Evolutionary conservation across 2,888 invertebrate genomes (phyloP).

Genomic region (Platycheirus rosarum): DNA sequence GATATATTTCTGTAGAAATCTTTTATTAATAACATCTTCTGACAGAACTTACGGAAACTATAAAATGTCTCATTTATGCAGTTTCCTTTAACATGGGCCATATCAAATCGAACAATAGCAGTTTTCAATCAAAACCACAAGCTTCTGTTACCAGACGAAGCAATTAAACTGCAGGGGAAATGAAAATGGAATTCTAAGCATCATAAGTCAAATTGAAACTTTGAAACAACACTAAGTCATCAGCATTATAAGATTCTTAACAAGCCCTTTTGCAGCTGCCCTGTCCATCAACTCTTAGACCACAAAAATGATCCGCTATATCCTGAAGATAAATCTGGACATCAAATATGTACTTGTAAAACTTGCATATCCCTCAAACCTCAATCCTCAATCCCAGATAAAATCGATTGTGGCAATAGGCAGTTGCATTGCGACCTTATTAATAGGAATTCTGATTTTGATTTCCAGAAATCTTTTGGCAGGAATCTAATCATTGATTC

Average conservation of each 20-base stretch:
- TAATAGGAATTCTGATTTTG: conserved; percentile 12
- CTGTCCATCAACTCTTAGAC: conserved; percentile 41
- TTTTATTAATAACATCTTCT: too few species aligned
- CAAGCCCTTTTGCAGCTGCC: neutral
- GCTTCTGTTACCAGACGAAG: conserved; percentile 8
- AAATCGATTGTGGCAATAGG: neutral
- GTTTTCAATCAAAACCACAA: conserved; percentile 3
- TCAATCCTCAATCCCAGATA: neutral
- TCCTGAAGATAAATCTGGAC: conserved; percentile 34
- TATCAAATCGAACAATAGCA: too few species aligned
- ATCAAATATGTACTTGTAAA: conserved; percentile 37
- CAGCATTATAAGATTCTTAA: neutral
- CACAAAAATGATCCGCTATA: conserved; percentile 53
- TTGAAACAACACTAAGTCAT: conserved; percentile 5
- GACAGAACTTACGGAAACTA: too few species aligned
- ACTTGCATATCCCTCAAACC: neutral
- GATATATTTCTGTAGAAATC: too few species aligned
- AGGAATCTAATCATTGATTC: conserved; percentile 62
- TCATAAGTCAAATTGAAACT: conserved; percentile 4
- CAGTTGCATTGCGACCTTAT: neutral
- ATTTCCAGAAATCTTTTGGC: conserved; percentile 29
- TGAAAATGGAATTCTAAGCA: conserved; percentile 49
- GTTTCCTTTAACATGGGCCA: too few species aligned
- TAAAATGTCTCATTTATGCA: too few species aligned
- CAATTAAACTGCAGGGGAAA: neutral